Base-by-base conservation (phyloP, 2,113 vertebrate species). In the Heteronetta atricapilla region DNA sequence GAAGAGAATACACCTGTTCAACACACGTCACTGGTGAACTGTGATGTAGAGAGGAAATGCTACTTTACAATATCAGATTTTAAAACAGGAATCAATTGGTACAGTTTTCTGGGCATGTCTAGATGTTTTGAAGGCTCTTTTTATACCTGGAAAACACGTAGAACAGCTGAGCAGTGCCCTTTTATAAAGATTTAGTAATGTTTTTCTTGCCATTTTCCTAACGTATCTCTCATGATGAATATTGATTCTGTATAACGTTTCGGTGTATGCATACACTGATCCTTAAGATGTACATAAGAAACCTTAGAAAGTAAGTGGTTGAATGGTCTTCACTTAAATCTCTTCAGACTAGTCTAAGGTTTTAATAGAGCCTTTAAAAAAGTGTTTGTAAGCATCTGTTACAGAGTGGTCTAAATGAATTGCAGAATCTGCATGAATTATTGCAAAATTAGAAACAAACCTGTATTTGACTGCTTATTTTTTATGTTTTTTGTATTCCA, bases 401-500 rank as follows among this genome's bases (percentile, higher is more conserved):
- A 40, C 0, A 40, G 16, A 4, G 22, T n/a, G 3, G 5, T 48
- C 17, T 73, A 29, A 84, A 42, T 60, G 9, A 86, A 53, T 77
- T 74, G 5, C 19, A 48, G 46, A 81, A 52, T 18, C 67, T 22
- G 69, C 58, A 50, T 16, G 2, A 75, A 74, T 75, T 86, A 21
- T 7, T 80, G 42, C 29, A 4, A n/a, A n/a, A n/a, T n/a, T n/a
- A n/a, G 58, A 64, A 84, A 8, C 42, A 66, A 91, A 72, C 14
- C 10, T 60, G 42, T 75, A 33, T 11, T 62, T 67, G 40, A 59
- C 4, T 85, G 38, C 25, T 94, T 59, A 81, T 94, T 77, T 58
- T 42, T 62, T 53, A 79, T 40, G 72, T 20, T 23, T 16, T 94
- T 79, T 97, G 9, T 96, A 10, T 97, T 97, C n/a, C 70, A 98